Base-by-base conservation (phyloP, 2,888 invertebrate species). In the Cryptosula pallasiana region DNA sequence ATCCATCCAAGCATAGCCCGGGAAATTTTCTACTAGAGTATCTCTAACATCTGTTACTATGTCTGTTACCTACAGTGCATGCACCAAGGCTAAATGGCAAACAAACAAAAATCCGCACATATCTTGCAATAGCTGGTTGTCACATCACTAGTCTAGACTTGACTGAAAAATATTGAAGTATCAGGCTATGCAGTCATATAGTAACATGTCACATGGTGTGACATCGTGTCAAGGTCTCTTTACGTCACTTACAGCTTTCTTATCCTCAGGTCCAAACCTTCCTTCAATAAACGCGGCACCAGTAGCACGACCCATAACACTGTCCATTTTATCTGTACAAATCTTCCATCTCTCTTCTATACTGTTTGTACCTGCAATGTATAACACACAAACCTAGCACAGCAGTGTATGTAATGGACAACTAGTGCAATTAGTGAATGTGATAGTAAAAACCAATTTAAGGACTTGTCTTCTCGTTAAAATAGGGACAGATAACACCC, bases 1-100 rank as follows among this genome's bases (percentile, higher is more conserved):
- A 73, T 81, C 81, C 82, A 83, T 82, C 83, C 83, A 83, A 0
- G 71, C 58, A 0, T 81, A 74, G 9, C 32, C 72, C 1, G 77
- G 77, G 3, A 82, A 71, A 71, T 78, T 77, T 1, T 71, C 55
- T 0, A 76, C 74, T 69, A 82, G 81, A 0, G 79, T 75, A 29
- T 74, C 55, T 23, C 77, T 73, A 1, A 82, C 74, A 23, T 75
- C 73, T 45, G 76, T 75, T 34, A 81, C 71, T 9, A 80, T 76
- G n/a, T 75, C 58, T 25, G 76, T 72, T 1, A 77, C 78, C 80
- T 82, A 73, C 2, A n/a, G n/a, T n/a, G n/a, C n/a, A n/a, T n/a
- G n/a, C n/a, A n/a, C n/a, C n/a, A n/a, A n/a, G n/a, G n/a, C n/a
- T n/a, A n/a, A n/a, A n/a, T n/a, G n/a, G n/a, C n/a, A n/a, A n/a